phyloP scores from a whole-genome alignment of 2,113 vertebrate genomes.

The Strigops habroptila region DNA sequence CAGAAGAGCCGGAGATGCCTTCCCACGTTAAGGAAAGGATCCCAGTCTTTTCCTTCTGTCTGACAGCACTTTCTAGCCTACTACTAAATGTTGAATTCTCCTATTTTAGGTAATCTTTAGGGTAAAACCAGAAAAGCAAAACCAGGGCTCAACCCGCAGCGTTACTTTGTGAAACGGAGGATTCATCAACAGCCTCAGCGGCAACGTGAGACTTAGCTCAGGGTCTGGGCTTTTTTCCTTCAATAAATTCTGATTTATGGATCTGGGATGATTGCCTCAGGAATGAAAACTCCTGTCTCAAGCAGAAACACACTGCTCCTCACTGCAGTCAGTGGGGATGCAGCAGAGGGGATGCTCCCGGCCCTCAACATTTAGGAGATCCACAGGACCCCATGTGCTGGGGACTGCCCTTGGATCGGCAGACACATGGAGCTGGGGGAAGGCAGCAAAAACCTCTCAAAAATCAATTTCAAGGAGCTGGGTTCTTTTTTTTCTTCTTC shows the following conservation, averaged over 20 bases:
- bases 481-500: background rate
- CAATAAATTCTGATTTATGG: background rate
- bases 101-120: background rate
- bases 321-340: background rate
- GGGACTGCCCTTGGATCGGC: rapidly evolving
- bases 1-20: background rate
- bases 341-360: background rate
- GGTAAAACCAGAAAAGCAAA: background rate
- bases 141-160: background rate
- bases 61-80: background rate
- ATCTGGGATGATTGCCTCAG: background rate
- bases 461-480: background rate
- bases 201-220: background rate
- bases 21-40: background rate
- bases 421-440: background rate
- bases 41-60: rapidly evolving
- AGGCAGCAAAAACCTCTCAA: background rate
- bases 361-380: background rate
- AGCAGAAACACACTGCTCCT: background rate
- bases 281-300: background rate
- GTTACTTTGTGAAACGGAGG: rapidly evolving
- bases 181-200: background rate
- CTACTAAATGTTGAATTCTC: background rate
- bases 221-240: background rate
- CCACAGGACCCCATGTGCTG: background rate